Conservation (phyloP, 2,888 invertebrate species). For the Carcina quercana region DNA sequence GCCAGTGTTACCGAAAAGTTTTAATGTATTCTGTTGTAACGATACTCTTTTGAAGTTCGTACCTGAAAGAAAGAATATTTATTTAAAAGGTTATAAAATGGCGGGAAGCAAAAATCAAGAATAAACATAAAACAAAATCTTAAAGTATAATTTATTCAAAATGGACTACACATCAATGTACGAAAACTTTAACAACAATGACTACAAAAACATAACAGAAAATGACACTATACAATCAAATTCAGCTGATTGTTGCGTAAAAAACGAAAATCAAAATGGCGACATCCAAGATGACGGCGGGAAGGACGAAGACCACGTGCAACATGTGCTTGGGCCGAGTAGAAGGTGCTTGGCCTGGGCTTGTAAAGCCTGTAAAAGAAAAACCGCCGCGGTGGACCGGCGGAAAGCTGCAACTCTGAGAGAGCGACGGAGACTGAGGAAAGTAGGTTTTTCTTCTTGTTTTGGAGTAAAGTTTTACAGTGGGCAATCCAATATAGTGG, state of each 20-base stretch:
- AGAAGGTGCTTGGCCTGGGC: slow-evolving; percentile 95
- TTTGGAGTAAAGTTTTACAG: no score
- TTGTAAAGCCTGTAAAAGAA: slow-evolving; percentile 97
- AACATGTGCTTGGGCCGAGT: slow-evolving; percentile 70
- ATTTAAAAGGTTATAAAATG: no score
- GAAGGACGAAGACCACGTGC: slow-evolving; percentile 46
- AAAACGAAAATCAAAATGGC: slow-evolving; percentile 36
- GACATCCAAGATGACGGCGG: slow-evolving; percentile 13
- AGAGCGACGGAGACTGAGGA: slow-evolving; percentile 92
- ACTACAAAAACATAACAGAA: no score
- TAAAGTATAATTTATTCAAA: no score
- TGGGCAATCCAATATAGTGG: no score
- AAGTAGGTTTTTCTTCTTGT: no score
- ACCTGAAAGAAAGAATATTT: no score
- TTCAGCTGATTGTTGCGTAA: slow-evolving; percentile 40
- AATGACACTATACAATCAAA: no score
- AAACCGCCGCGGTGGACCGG: slow-evolving; percentile 95
- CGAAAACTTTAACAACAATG: slow-evolving; percentile 29
- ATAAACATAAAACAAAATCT: no score
- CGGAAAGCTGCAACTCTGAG: slow-evolving; percentile 97
- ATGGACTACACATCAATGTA: slow-evolving; percentile 53
- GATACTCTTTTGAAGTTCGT: no score
- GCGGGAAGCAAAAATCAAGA: no score
- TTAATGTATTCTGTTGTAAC: no score
- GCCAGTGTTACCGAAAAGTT: not conserved